Percentiles rank a stretch among this genome's conserved stretches.
phyloP scores from a whole-genome alignment of 2,113 vertebrate genomes.

The Strigops habroptila region DNA sequence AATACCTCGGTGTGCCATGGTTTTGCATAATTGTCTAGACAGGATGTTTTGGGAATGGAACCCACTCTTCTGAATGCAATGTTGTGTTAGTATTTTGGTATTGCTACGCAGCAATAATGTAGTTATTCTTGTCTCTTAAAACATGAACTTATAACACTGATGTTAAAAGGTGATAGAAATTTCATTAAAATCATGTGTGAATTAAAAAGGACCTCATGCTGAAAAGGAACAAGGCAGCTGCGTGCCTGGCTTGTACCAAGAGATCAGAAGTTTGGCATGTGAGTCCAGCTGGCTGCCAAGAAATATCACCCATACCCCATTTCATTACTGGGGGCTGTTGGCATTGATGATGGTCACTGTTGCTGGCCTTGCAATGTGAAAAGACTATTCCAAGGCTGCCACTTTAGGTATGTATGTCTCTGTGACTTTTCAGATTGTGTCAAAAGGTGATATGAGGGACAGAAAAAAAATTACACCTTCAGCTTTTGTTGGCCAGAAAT shows the following conservation, averaged over 20 bases:
- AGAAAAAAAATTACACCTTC: not conserved
- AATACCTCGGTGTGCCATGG: not conserved
- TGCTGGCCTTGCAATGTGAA: not conserved
- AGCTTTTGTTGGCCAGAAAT: not conserved
- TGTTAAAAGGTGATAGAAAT: not conserved
- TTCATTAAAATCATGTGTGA: not conserved
- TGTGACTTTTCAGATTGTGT: not conserved
- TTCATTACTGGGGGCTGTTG: not conserved
- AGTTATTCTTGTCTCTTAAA: not conserved
- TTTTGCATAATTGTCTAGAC: slow-evolving; percentile 47
- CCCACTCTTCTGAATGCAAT: not conserved
- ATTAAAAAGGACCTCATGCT: not conserved
- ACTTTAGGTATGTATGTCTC: not conserved
- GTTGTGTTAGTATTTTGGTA: not conserved
- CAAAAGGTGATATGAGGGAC: not conserved
- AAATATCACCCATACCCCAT: not conserved
- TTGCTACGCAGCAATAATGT: not conserved
- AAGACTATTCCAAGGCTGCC: not conserved
- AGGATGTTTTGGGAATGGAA: slow-evolving; percentile 25
- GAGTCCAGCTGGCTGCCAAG: not conserved
- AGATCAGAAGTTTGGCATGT: not conserved
- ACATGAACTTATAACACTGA: not conserved
- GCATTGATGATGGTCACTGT: not conserved
- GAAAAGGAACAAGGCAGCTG: not conserved
- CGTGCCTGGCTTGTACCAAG: not conserved